These are phyloP conservation scores for Pammene fasciana DNA, from an alignment of 2,888 invertebrate genomes.

Conservation along the genomic window DNA sequence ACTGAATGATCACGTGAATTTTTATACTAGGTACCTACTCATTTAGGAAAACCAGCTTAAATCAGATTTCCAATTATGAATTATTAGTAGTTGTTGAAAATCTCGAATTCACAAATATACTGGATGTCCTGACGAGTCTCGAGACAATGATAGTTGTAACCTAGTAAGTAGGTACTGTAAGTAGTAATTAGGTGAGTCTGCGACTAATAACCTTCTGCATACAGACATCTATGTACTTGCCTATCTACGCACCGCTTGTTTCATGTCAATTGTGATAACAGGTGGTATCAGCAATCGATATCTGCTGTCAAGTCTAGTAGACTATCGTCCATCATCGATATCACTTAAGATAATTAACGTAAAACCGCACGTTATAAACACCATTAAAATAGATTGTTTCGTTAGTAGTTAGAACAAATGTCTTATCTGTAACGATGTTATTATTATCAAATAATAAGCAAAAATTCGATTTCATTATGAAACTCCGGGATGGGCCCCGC, in stretches of 20 bases:
- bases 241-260: constrained; percentile 9
- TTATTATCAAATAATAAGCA: too few species aligned
- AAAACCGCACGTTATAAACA: too few species aligned
- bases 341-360: constrained; percentile 3
- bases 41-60: background rate
- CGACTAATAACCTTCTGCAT: constrained; percentile 9
- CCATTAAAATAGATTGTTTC: too few species aligned
- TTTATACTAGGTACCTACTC: too few species aligned
- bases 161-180: too few species aligned
- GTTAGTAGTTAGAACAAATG: too few species aligned
- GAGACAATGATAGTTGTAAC: background rate
- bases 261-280: constrained; percentile 28
- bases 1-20: constrained; percentile 9
- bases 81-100: background rate
- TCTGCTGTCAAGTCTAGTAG: constrained; percentile 15
- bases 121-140: background rate
- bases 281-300: constrained; percentile 21
- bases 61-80: background rate
- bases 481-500: too few species aligned
- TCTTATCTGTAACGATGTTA: too few species aligned
- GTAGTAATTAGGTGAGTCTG: constrained; percentile 15
- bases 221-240: background rate
- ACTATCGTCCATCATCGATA: constrained; percentile 20
- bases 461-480: too few species aligned
- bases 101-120: background rate